These are phyloP conservation scores for Drosophila niveifrons DNA, from an alignment of 2,888 invertebrate species.

Conservation along the genomic window DNA sequence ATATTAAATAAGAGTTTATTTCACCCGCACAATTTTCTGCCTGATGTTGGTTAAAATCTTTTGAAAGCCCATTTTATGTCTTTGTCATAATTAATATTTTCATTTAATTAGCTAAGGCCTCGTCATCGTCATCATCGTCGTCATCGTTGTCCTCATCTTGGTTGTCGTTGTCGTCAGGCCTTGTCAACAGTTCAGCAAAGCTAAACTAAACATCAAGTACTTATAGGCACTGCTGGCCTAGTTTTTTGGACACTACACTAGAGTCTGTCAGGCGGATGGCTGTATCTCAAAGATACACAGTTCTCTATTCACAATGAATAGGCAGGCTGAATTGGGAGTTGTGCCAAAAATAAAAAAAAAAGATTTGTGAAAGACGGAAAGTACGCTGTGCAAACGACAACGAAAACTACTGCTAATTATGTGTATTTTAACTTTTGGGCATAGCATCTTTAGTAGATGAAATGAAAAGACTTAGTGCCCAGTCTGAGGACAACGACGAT, in stretches of 20 bases:
- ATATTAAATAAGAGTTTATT: conserved; percentile 1
- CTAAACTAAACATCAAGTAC: conserved; percentile 60
- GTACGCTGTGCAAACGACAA: conserved; percentile 51
- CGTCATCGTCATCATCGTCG: background rate
- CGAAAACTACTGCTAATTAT: conserved; percentile 77
- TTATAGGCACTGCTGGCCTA: conserved; percentile 56
- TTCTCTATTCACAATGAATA: conserved; percentile 26
- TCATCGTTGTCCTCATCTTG: background rate
- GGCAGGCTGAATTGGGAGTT: conserved; percentile 41
- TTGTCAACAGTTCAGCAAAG: conserved; percentile 47
- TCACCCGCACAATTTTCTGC: background rate
- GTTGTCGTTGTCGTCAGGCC: conserved; percentile 3
- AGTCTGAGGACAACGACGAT: conserved; percentile 20
- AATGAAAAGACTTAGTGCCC: conserved; percentile 49
- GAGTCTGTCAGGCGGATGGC: conserved; percentile 3
- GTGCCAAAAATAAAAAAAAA: conserved; percentile 27
- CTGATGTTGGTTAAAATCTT: background rate
- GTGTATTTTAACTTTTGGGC: conserved; percentile 79
- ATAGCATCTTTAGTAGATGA: conserved; percentile 55
- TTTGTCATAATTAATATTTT: conserved; percentile 63
- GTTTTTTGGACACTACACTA: conserved; percentile 43
- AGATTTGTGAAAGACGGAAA: conserved; percentile 24
- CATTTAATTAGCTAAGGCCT: conserved; percentile 65
- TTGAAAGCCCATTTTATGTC: conserved; percentile 24
- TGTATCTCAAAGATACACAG: conserved; percentile 55